Evolutionary conservation across 2,113 vertebrate species (phyloP), one percentile per base, ranked within the genome.

Genomic region (Brachypteracias leptosomus): DNA sequence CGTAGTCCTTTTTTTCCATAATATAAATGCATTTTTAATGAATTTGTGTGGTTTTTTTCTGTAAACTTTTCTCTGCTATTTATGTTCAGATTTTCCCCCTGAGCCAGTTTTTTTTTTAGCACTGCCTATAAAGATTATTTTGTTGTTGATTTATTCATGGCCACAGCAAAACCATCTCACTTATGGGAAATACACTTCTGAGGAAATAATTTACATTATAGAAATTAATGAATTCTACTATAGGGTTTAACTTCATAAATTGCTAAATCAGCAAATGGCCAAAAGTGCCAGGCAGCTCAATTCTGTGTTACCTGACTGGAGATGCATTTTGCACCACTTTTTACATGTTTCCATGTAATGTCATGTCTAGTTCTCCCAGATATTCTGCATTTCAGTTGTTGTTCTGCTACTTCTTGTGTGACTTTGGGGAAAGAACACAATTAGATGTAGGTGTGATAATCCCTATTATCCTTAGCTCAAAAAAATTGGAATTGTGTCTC

Each of bases 131-230:
- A 95, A 95, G 57, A 81, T 95, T 96, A 93, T 90, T 96, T 91
- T 33, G 16, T 95, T 95, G 77, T 80, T 96, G 94, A 94, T 96
- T 97, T 97, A 96, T 94, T 96, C 90, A 96, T 88, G 77, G 74
- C 55, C 71, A 73, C 31, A 93, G 88, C 94, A 96, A 93, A 92
- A 90, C 66, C 54, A 67, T 91, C 68, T 77, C 83, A 93, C 93
- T 96, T 95, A 82, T 88, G 94, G 95, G 96, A 96, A 93, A 90
- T 88, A 88, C 42, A 90, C 86, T 88, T 96, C 96, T 94, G 86
- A 92, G 72, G 65, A 95, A 96, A 95, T 89, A 91, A 95, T 93
- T 95, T 95, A 91, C 75, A 68, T 89, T 84, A 73, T 28, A 93
- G 66, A 94, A 97, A 95, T 92, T 94, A 94, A 95, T 92, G 76